phyloP scores from a whole-genome alignment of 2,797 vertebrate genomes.

The Gymnoscopelus microlampas region DNA sequence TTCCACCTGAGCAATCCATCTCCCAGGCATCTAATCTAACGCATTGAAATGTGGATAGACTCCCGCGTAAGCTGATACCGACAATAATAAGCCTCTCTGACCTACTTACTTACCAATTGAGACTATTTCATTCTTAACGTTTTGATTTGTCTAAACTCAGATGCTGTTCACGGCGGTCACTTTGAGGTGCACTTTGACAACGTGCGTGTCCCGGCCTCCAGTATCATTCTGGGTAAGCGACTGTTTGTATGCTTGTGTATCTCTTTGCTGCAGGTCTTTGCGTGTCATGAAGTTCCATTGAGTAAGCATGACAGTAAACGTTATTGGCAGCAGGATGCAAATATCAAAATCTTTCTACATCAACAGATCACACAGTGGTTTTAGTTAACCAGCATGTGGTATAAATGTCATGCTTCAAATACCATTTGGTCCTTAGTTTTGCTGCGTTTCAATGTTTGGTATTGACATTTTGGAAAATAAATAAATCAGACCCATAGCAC shows the following conservation, averaged over 20 bases:
- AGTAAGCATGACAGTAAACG: background rate
- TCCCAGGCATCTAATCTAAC: too few species aligned
- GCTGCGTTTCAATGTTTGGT: conserved; percentile 2
- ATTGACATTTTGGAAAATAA: background rate
- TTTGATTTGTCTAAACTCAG: conserved; percentile 64
- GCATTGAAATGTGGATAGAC: too few species aligned
- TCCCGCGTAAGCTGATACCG: too few species aligned
- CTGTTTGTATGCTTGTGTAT: background rate
- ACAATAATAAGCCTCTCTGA: too few species aligned
- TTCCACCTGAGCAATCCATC: too few species aligned
- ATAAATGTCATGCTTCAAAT: background rate
- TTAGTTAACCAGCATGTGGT: background rate
- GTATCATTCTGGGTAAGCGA: conserved; percentile 89
- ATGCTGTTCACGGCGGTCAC: conserved; percentile 93
- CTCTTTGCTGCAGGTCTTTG: too few species aligned
- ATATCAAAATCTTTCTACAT: background rate
- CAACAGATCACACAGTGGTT: background rate
- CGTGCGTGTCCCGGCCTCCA: conserved; percentile 86
- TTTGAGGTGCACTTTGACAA: conserved; percentile 93
- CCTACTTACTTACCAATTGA: conserved; percentile 1
- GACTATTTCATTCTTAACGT: background rate
- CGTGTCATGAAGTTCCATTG: too few species aligned
- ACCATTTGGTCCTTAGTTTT: background rate
- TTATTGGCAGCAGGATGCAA: background rate
- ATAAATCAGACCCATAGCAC: background rate